A percentile compares a stretch with the other conserved stretches of the same genome.
Evolutionary conservation across 2,113 vertebrate species (phyloP).

Genomic region (Melospiza georgiana): DNA sequence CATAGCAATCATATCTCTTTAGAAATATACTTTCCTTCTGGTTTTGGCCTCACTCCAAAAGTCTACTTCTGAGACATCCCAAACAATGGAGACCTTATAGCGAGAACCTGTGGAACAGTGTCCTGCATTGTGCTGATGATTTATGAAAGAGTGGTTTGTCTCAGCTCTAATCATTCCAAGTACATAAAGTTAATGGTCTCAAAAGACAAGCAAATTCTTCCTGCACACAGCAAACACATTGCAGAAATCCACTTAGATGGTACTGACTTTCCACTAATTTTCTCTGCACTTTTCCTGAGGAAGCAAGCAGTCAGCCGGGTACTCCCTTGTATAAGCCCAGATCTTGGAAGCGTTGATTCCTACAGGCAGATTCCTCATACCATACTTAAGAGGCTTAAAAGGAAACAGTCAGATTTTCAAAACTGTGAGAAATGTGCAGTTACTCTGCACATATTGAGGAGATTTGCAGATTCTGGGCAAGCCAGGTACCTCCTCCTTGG

Average conservation of each 20-base stretch:
- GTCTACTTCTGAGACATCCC: background rate
- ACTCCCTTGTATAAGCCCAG: background rate
- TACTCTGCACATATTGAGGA: background rate
- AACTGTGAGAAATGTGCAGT: background rate
- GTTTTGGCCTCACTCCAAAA: background rate
- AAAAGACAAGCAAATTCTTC: background rate
- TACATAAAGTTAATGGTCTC: background rate
- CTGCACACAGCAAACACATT: background rate
- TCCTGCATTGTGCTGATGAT: background rate
- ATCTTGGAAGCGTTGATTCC: background rate
- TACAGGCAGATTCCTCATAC: background rate
- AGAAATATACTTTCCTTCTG: background rate
- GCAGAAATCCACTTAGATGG: background rate
- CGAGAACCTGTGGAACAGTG: background rate
- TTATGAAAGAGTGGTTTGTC: background rate
- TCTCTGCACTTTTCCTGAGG: background rate
- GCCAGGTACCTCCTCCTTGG: background rate
- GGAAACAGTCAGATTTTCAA: background rate
- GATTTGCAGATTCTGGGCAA: background rate
- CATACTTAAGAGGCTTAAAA: background rate
- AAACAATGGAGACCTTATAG: constrained; percentile 10
- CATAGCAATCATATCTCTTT: background rate
- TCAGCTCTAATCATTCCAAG: background rate
- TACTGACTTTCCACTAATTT: background rate
- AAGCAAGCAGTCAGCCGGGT: background rate